Base-by-base conservation (phyloP, 2,797 vertebrate genomes). In the Crocidura indochinensis region DNA sequence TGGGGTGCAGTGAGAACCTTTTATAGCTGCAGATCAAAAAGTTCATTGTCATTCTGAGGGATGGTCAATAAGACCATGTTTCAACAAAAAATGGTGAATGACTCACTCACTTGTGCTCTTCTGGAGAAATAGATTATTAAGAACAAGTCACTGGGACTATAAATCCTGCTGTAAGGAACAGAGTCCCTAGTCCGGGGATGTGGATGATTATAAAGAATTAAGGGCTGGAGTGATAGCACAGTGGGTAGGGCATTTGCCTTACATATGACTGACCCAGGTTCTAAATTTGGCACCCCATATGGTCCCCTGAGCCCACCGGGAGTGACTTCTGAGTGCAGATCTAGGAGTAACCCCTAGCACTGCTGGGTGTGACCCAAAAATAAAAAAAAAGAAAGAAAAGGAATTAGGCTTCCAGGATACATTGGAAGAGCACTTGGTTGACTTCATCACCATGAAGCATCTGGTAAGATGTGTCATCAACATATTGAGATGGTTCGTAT, bases 41-140 rank as follows among this genome's bases (percentile, higher is more conserved):
- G 90, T 83, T 91, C 92, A 92, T 90, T 95, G 77, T 89, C 92
- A 51, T 87, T 68, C 46, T 22, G 72, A 94, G 87, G 88, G 87
- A 56, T 89, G 84, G 89, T 93, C 94, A 77, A 51, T 94, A 86
- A 95, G 92, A 87, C 88, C 67, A 12, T 8, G n/a, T 88, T 47
- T 88, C 81, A 92, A 44, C 84, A 74, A 75, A 74, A 86, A 91
- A 20, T 20, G 79, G 73, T 87, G 74, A 94, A 26, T 94, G 94
- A 95, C 77, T 94, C 93, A 93, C 56, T 86, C 62, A 10, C 91
- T 68, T 92, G 87, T 93, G 94, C 82, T 76, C 87, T 80, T 91
- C 49, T 1, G 4, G 51, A 20, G 74, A 82, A 56, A 64, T 7
- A 49, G 84, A 38, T 78, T 77, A 26, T 62, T 71, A 53, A 86